A percentile compares a stretch with the other conserved stretches of the same genome.
phyloP scores from a whole-genome alignment of 2,797 vertebrate species.

The Gouania willdenowi region DNA sequence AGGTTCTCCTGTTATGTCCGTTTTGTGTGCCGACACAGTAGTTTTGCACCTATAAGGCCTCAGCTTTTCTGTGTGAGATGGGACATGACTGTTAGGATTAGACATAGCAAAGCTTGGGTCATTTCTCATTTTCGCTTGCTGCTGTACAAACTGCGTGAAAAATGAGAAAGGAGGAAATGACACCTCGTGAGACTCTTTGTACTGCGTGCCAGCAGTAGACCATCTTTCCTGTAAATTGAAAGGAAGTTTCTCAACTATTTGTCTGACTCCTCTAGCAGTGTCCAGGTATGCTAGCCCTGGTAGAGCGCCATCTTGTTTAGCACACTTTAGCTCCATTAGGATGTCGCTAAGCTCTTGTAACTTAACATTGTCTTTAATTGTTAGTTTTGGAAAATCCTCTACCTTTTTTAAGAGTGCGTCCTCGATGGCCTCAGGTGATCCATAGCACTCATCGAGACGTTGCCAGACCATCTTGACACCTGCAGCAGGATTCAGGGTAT shows the following conservation, averaged over 20 bases:
- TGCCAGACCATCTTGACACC: not conserved
- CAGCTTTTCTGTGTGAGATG: not conserved
- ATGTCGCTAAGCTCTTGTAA: not conserved
- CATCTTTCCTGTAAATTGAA: not conserved
- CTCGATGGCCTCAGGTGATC: not conserved
- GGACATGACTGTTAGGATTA: not conserved
- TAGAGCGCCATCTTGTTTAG: not conserved
- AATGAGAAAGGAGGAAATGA: not conserved
- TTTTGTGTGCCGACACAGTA: not conserved
- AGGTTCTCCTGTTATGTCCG: not conserved
- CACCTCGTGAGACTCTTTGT: not conserved
- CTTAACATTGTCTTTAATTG: not conserved
- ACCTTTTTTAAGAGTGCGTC: not conserved
- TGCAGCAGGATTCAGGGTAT: slow-evolving; percentile 1
- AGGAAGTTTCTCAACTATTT: not conserved
- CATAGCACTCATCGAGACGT: not conserved
- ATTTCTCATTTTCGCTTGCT: not conserved
- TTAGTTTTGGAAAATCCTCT: not conserved
- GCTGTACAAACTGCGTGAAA: not conserved
- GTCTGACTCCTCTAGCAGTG: not conserved
- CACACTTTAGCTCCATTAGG: not conserved
- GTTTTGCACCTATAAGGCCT: not conserved
- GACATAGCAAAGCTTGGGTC: not conserved
- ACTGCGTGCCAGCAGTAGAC: not conserved
- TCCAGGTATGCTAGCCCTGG: not conserved